These are phyloP conservation scores for Amiota communis DNA, from an alignment of 2,888 invertebrate genomes.

Conservation along the genomic window DNA sequence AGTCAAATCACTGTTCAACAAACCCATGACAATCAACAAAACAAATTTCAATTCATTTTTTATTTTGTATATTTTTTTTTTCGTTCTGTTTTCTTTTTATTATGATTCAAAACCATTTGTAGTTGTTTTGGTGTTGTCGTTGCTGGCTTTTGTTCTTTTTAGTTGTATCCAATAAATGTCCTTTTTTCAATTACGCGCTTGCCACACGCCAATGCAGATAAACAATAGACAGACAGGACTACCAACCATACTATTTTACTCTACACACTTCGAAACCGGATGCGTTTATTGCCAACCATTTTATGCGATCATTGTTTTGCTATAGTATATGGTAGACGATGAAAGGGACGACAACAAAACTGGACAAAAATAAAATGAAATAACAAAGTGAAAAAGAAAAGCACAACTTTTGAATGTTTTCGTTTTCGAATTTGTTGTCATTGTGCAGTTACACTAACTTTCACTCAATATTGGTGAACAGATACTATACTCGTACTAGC, in stretches of 20 bases:
- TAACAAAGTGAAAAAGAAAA: slow-evolving; percentile 2
- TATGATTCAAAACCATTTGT: background rate
- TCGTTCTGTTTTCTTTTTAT: background rate
- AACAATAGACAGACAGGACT: slow-evolving; percentile 61
- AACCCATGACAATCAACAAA: background rate
- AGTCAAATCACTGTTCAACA: too few relatives aligned
- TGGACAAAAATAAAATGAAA: background rate
- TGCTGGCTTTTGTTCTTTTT: slow-evolving; percentile 27
- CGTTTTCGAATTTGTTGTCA: slow-evolving; percentile 21
- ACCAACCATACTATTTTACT: too few relatives aligned
- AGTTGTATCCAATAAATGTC: slow-evolving; percentile 57
- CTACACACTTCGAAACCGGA: slow-evolving; percentile 44
- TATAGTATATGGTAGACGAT: background rate
- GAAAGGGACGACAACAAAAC: background rate
- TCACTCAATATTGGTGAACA: background rate
- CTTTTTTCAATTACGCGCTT: slow-evolving; percentile 63
- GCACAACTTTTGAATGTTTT: slow-evolving; percentile 1
- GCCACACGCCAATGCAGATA: slow-evolving; percentile 59
- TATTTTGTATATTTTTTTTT: background rate
- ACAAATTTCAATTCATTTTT: slow-evolving; percentile 9
- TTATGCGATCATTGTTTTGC: slow-evolving; percentile 40
- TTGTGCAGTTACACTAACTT: slow-evolving; percentile 11
- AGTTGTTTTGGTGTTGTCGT: background rate
- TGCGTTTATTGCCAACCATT: slow-evolving; percentile 64
- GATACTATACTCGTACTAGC: too few relatives aligned